Conservation (phyloP, 2,797 vertebrate genomes). For the Notolepis coatsorum region DNA sequence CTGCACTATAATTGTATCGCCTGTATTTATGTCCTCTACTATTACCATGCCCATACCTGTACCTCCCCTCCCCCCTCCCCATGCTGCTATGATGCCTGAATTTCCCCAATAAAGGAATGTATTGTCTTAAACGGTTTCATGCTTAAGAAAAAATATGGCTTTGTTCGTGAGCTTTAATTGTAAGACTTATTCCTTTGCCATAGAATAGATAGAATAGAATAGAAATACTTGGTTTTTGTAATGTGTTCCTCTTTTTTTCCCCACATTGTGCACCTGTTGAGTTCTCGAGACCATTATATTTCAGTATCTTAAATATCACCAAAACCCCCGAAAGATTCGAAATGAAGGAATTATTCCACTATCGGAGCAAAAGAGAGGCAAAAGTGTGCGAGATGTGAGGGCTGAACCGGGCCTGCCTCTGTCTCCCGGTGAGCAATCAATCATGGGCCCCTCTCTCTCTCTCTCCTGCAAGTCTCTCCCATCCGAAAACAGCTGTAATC, state of each 20-base stretch:
- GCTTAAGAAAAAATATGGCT: too few relatives aligned
- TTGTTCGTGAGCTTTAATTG: too few relatives aligned
- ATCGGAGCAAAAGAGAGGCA: conserved; percentile 82
- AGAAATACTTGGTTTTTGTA: too few relatives aligned
- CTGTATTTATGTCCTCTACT: too few relatives aligned
- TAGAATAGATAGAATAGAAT: too few relatives aligned
- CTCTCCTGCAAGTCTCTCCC: conserved; percentile 84
- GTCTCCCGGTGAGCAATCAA: conserved; percentile 87
- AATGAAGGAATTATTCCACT: conserved; percentile 73
- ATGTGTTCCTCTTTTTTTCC: conserved; percentile 17
- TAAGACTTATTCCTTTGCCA: too few relatives aligned
- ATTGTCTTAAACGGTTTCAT: too few relatives aligned
- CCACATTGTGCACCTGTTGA: conserved; percentile 45
- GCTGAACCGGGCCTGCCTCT: conserved; percentile 86
- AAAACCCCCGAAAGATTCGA: conserved; percentile 65
- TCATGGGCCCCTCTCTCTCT: conserved; percentile 91
- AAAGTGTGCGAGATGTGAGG: conserved; percentile 81
- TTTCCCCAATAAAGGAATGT: too few relatives aligned
- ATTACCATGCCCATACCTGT: too few relatives aligned
- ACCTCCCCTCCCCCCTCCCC: too few relatives aligned
- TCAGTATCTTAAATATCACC: conserved; percentile 47
- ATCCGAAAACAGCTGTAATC: conserved; percentile 99
- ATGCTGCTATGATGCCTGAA: too few relatives aligned
- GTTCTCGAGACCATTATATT: conserved; percentile 14
- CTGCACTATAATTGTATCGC: neutral